These are phyloP conservation scores for Podarcis cretensis DNA, from an alignment of 2,113 vertebrate genomes.

Conservation along the genomic window DNA sequence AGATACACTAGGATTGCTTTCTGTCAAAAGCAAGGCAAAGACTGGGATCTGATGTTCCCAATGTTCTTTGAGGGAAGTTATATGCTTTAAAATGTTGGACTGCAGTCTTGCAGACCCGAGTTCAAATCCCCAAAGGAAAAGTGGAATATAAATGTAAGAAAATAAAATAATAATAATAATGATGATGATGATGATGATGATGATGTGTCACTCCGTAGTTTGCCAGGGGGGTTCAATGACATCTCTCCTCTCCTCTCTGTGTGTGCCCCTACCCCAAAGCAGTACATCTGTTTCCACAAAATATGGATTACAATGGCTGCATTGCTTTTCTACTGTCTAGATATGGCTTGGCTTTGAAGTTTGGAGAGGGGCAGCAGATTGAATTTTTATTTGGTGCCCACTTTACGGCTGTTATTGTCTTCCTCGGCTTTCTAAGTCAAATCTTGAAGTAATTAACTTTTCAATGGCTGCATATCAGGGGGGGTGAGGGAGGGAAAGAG, in stretches of 20 bases:
- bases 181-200: no score
- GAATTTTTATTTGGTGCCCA: not conserved
- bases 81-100: no score
- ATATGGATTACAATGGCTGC: not conserved
- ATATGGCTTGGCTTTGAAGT: not conserved
- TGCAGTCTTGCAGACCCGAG: no score
- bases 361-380: not conserved
- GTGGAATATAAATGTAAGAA: not conserved
- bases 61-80: no score
- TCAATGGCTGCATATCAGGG: not conserved
- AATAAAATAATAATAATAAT: no score
- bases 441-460: conserved; percentile 35
- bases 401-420: not conserved
- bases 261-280: not conserved
- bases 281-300: not conserved
- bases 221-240: not conserved
- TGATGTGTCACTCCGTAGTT: not conserved
- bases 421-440: not conserved
- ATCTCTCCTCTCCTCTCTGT: no score
- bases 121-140: not conserved
- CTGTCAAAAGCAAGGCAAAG: no score
- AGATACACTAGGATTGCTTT: no score
- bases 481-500: not conserved
- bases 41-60: no score
- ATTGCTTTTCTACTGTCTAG: not conserved